These are phyloP conservation scores for Orthosia gracilis DNA, from an alignment of 2,888 invertebrate genomes.

Conservation along the genomic window DNA sequence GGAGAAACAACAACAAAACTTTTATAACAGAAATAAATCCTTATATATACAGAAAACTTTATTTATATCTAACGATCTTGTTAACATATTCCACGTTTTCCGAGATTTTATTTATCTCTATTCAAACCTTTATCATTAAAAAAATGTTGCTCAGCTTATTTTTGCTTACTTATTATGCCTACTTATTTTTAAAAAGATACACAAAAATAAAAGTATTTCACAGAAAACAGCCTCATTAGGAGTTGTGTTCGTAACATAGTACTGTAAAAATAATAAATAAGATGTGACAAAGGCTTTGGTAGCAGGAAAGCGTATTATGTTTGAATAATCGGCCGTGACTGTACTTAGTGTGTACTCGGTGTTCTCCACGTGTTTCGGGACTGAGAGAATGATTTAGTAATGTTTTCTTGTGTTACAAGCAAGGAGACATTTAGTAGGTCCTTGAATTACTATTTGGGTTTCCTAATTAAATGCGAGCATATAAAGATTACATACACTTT, in stretches of 20 bases:
- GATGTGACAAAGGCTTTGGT: slow-evolving; percentile 50
- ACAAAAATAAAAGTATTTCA: slow-evolving; percentile 27
- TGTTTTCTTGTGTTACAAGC: slow-evolving; percentile 24
- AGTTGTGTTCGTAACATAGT: slow-evolving; percentile 35
- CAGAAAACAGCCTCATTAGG: slow-evolving; percentile 46
- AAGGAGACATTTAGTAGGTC: neutral
- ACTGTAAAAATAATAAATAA: slow-evolving; percentile 54
- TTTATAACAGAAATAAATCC: neutral
- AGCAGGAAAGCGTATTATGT: slow-evolving; percentile 43
- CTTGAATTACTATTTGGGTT: slow-evolving; percentile 1
- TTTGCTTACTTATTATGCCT: slow-evolving; percentile 7
- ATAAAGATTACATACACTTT: neutral
- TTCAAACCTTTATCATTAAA: slow-evolving; percentile 18
- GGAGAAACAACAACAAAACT: neutral
- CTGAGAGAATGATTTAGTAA: slow-evolving; percentile 38
- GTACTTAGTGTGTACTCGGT: slow-evolving; percentile 10
- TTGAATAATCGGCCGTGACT: slow-evolving; percentile 45
- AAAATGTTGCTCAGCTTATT: slow-evolving; percentile 16
- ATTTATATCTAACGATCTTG: slow-evolving; percentile 10
- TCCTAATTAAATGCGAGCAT: neutral
- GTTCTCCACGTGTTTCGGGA: slow-evolving; percentile 33
- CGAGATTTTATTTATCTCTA: neutral
- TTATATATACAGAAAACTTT: neutral
- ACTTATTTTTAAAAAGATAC: slow-evolving; percentile 8
- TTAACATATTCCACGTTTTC: neutral